phyloP scores from a whole-genome alignment of 2,888 invertebrate species.

The Perizoma flavofasciatum region DNA sequence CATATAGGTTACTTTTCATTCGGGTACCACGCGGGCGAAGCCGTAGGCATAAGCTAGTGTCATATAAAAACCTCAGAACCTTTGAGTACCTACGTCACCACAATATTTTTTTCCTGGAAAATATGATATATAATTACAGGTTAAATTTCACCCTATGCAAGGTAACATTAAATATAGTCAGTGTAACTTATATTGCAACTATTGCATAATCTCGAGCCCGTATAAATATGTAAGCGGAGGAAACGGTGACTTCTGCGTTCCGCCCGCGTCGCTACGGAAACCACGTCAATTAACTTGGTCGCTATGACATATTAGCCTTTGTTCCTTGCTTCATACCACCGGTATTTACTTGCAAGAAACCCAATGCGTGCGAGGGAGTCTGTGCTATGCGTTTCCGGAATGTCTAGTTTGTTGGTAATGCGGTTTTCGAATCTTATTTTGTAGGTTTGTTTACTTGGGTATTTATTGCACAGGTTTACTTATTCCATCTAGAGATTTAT shows the following conservation, averaged over 20 bases:
- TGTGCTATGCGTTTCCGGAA: conserved; percentile 38
- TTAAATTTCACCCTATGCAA: conserved; percentile 40
- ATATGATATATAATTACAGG: conserved; percentile 42
- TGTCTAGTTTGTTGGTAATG: conserved; percentile 32
- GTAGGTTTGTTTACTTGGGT: conserved; percentile 7
- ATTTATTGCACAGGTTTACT: not conserved
- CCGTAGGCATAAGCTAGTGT: too few species aligned
- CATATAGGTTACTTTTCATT: too few species aligned
- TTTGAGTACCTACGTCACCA: conserved; percentile 9
- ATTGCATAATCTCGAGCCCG: conserved; percentile 34
- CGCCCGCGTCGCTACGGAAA: conserved; percentile 77
- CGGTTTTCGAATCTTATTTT: conserved; percentile 22
- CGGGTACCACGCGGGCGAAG: too few species aligned
- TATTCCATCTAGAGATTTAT: not conserved
- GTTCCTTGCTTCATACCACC: conserved; percentile 59
- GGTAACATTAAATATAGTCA: conserved; percentile 38
- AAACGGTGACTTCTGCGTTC: conserved; percentile 78
- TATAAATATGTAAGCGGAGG: conserved; percentile 79
- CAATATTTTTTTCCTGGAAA: conserved; percentile 27
- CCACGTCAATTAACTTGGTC: conserved; percentile 82
- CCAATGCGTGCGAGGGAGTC: conserved; percentile 43
- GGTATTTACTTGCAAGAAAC: conserved; percentile 66
- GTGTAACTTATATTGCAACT: conserved; percentile 36
- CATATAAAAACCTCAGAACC: conserved; percentile 6
- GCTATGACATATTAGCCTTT: conserved; percentile 83